These are phyloP conservation scores for Halcyon chelicuti DNA, from an alignment of 2,797 vertebrate species.

Conservation along the genomic window DNA sequence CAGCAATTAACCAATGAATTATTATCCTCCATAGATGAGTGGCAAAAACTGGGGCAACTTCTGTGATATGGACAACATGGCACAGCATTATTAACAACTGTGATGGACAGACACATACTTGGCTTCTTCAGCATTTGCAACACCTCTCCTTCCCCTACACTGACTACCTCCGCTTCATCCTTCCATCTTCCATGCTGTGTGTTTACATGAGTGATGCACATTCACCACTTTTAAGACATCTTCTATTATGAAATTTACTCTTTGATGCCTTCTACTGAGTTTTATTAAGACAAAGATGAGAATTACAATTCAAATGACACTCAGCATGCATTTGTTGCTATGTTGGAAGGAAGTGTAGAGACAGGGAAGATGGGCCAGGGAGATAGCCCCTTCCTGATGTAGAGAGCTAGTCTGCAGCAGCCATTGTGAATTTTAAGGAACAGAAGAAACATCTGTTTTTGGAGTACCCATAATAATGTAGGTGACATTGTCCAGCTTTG, in stretches of 20 bases:
- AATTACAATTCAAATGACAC: background rate
- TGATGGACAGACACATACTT: background rate
- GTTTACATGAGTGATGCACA: background rate
- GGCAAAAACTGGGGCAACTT: background rate
- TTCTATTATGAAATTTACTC: background rate
- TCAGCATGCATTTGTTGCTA: background rate
- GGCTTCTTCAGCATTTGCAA: background rate
- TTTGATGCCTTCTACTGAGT: background rate
- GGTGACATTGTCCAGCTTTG: background rate
- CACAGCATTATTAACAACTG: background rate
- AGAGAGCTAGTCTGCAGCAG: background rate
- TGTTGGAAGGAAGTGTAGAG: background rate
- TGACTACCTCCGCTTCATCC: background rate
- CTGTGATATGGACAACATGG: background rate
- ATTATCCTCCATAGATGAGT: background rate
- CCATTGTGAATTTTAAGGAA: background rate
- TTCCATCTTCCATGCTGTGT: background rate
- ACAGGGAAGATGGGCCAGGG: background rate
- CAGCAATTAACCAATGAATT: slow-evolving; percentile 13
- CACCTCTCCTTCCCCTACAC: background rate
- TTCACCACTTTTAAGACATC: fast-evolving
- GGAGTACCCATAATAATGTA: background rate
- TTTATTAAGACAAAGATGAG: background rate
- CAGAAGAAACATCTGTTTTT: background rate
- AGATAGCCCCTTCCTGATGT: background rate